These are phyloP conservation scores for Rhynchopsitta pachyrhyncha DNA, from an alignment of 2,113 vertebrate genomes.

Conservation along the genomic window DNA sequence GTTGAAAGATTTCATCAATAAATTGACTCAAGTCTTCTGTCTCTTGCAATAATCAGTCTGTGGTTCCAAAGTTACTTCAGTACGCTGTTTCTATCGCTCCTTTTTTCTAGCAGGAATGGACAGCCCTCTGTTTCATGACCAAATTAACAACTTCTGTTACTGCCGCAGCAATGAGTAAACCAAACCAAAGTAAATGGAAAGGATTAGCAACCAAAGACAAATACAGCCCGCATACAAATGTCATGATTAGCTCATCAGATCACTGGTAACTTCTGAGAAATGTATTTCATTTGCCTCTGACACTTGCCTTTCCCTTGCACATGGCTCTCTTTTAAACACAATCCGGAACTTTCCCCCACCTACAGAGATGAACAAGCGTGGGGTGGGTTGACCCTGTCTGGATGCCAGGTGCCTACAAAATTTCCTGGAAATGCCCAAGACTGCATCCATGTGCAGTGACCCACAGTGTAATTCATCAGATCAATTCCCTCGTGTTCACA, in stretches of 20 bases:
- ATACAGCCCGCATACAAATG: neutral
- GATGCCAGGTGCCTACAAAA: neutral
- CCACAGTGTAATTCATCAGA: neutral
- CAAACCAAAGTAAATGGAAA: neutral
- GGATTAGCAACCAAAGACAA: neutral
- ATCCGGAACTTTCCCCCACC: neutral
- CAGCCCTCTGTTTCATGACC: neutral
- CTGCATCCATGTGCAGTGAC: neutral
- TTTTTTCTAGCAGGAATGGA: neutral
- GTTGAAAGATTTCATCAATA: neutral
- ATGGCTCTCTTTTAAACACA: neutral
- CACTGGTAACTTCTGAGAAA: neutral
- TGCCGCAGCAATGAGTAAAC: neutral
- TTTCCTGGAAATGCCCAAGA: neutral
- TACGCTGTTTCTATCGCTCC: neutral
- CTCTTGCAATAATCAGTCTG: neutral
- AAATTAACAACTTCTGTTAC: neutral
- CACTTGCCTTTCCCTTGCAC: neutral
- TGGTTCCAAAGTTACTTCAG: neutral
- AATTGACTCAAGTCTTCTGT: neutral
- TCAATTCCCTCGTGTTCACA: neutral
- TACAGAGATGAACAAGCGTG: accelerated
- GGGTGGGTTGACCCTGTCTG: neutral
- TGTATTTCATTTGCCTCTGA: neutral
- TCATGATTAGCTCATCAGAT: neutral